phyloP scores from a whole-genome alignment of 2,113 vertebrate genomes.

The Accipiter cooperii region DNA sequence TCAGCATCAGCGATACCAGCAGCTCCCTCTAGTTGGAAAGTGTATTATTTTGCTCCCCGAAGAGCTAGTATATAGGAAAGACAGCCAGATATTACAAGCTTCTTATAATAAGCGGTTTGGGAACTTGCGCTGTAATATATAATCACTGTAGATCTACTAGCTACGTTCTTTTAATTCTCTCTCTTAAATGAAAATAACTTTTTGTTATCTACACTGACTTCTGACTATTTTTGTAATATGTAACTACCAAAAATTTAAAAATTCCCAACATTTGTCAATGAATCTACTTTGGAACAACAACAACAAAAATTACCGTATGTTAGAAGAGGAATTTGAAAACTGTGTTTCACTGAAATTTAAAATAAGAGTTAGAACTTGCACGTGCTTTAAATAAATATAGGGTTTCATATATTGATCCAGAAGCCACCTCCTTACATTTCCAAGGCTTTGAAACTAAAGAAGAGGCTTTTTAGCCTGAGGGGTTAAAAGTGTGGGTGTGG shows the following conservation, averaged over 20 bases:
- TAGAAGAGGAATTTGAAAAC: background rate
- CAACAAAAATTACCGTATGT: rapidly evolving
- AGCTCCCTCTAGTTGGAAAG: conserved; percentile 57
- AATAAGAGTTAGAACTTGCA: background rate
- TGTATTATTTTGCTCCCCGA: background rate
- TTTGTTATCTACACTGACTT: background rate
- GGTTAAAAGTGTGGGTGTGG: conserved; percentile 87
- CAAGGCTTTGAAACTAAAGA: conserved; percentile 58
- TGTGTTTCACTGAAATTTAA: background rate
- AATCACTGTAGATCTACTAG: background rate
- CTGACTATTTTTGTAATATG: background rate
- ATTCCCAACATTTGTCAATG: background rate
- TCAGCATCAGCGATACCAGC: background rate
- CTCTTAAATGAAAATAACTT: background rate
- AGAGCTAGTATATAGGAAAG: background rate
- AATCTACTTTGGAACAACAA: background rate
- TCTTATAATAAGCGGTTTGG: background rate
- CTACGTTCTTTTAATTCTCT: background rate
- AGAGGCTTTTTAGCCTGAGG: conserved; percentile 73
- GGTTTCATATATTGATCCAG: conserved; percentile 41
- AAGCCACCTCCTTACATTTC: conserved; percentile 65
- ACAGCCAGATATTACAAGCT: background rate
- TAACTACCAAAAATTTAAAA: background rate
- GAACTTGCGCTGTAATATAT: rapidly evolving
- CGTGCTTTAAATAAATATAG: conserved; percentile 41